Evolutionary conservation across 2,113 vertebrate genomes (phyloP), one percentile per base, ranked within the genome.

Genomic region (Albula goreensis): DNA sequence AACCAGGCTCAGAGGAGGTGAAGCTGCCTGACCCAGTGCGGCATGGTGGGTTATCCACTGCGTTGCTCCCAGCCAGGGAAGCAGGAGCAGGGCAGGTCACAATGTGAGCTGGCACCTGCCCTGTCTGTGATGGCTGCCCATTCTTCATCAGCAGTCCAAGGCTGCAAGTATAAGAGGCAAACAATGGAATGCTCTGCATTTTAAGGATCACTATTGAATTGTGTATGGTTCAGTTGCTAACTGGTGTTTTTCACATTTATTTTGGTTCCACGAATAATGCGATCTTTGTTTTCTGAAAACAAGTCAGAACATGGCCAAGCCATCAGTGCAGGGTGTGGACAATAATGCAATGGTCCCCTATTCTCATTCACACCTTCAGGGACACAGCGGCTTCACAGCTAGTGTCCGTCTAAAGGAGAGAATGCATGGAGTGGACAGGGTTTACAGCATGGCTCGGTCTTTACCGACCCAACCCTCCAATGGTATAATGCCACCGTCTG

Each of bases 241-340:
- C 53, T 12, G 12, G 70, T 51, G 60, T 70, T 74, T 66, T 66
- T 70, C 60, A 50, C 84, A 79, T 86, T 70, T 74, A 74, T 41
- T 25, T 84, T 85, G 81, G 66, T 80, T 60, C 81, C 50, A 86
- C 87, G 85, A 57, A 78, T 89, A 84, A 88, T 88, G 83, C 78
- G 80, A 12, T 52, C 57, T 17, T 85, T 77, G 84, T 48, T 78
- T 78, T 25, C 13, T 17, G 81, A 17, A 77, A 82, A 83, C 81
- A 53, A 56, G 52, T 57, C 5, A 31, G 12, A 31, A 78, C 50
- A 70, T 74, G 49, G 70, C 49, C 74, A 51, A 53, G 17, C 12
- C 31, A 79, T 85, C 74, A 50, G 51, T 3, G 17, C 51, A 25
- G 8, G 74, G 60, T 48, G 4, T 57, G 51, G 51, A 49, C 84